Conservation (phyloP, 2,888 invertebrate genomes). For the Ryuthela nishihirai region DNA sequence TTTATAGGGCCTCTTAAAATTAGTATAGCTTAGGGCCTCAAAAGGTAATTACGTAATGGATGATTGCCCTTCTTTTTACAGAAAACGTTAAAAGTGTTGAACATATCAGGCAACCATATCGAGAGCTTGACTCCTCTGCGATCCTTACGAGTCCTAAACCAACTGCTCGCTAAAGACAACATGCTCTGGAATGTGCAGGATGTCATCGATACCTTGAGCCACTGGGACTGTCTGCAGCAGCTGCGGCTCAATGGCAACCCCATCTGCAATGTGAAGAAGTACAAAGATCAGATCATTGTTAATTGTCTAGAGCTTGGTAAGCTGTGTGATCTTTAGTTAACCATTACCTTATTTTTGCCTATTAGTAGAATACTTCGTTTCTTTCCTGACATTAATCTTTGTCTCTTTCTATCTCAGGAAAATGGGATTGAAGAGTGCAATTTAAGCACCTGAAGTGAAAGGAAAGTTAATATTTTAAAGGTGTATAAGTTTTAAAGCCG, state of each 20-base stretch:
- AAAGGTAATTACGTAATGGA: neutral
- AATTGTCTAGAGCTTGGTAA: constrained; percentile 21
- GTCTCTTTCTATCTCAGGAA: too few relatives aligned
- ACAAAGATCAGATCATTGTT: constrained; percentile 20
- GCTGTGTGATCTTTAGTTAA: too few relatives aligned
- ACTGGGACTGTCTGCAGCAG: constrained; percentile 3
- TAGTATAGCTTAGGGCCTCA: too few relatives aligned
- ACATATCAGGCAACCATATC: constrained; percentile 22
- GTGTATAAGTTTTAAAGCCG: too few relatives aligned
- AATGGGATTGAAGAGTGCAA: too few relatives aligned
- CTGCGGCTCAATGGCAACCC: constrained; percentile 17
- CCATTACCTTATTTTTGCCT: too few relatives aligned
- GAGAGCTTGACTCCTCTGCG: constrained; percentile 4
- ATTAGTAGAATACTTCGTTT: too few relatives aligned
- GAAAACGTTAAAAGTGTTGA: constrained; percentile 15
- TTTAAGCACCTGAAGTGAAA: too few relatives aligned
- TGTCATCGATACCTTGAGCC: constrained; percentile 1
- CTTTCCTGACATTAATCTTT: too few relatives aligned
- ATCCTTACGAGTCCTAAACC: constrained; percentile 7
- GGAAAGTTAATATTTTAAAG: too few relatives aligned
- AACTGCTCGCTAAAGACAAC: constrained; percentile 22
- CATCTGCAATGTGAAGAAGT: constrained; percentile 16
- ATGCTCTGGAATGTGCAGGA: constrained; percentile 5
- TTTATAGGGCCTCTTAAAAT: too few relatives aligned
- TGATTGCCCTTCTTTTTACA: neutral